Conservation (phyloP, 1,140 invertebrate genomes). For the Leptinotarsa texana region DNA sequence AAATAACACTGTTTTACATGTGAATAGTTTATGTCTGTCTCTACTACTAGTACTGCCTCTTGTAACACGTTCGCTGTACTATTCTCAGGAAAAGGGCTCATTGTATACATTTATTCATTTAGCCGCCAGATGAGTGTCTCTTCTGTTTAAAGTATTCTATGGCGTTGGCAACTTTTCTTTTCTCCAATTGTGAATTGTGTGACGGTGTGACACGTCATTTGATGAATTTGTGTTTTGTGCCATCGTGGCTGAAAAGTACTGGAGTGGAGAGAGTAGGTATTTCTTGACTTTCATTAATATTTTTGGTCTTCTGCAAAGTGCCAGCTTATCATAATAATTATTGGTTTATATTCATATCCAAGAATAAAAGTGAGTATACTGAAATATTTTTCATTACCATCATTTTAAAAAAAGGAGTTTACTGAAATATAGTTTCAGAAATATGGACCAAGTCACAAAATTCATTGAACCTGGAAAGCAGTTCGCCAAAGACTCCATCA, state of each 20-base stretch:
- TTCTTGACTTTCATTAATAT: too few relatives aligned
- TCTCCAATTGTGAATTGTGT: too few relatives aligned
- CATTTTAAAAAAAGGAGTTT: not conserved
- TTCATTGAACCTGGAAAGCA: slow-evolving; percentile 93
- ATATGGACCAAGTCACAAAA: slow-evolving; percentile 97
- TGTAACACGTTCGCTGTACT: too few relatives aligned
- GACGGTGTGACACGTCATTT: slow-evolving; percentile 6
- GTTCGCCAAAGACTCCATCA: slow-evolving; percentile 96
- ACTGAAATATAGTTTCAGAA: slow-evolving; percentile 35
- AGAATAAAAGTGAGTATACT: not conserved
- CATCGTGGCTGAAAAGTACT: not conserved
- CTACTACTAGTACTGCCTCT: too few relatives aligned
- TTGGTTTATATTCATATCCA: not conserved
- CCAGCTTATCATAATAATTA: not conserved
- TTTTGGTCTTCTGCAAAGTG: not conserved
- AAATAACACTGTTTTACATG: too few relatives aligned
- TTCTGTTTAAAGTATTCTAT: too few relatives aligned
- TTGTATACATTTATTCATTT: too few relatives aligned
- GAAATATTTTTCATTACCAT: not conserved
- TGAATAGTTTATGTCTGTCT: too few relatives aligned
- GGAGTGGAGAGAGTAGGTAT: too few relatives aligned
- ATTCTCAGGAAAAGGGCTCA: too few relatives aligned
- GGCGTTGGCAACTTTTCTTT: too few relatives aligned
- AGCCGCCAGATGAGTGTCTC: too few relatives aligned
- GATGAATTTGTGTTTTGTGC: not conserved